Percentiles rank a stretch among this genome's conserved stretches.
phyloP scores from a whole-genome alignment of 37 sponge, comb jelly and placozoan species.

The Chondrosia reniformis region DNA sequence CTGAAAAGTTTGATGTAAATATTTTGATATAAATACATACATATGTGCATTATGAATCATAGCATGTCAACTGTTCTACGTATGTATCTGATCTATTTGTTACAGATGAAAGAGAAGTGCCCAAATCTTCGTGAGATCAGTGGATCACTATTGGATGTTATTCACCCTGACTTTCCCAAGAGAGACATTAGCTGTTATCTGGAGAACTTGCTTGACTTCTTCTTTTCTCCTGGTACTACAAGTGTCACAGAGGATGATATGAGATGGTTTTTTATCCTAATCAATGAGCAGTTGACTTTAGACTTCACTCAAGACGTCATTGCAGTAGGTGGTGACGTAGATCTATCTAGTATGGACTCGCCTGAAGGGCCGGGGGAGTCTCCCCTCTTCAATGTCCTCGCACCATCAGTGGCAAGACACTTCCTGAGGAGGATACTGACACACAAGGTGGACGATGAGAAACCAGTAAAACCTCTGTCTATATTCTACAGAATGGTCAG shows the following conservation, averaged over 20 bases:
- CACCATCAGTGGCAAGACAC: background rate
- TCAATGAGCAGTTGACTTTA: too few relatives aligned
- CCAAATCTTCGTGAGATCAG: too few relatives aligned
- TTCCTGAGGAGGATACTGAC: background rate
- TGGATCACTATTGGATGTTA: too few relatives aligned
- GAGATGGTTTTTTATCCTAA: conserved; percentile 47
- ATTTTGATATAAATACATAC: too few relatives aligned
- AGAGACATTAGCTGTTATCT: background rate
- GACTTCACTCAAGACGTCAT: too few relatives aligned
- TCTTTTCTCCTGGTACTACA: conserved; percentile 43
- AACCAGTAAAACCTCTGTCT: conserved; percentile 4
- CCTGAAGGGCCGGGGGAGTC: too few relatives aligned
- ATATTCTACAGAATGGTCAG: conserved; percentile 10
- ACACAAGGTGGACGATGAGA: background rate
- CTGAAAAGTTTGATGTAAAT: background rate
- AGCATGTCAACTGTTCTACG: background rate
- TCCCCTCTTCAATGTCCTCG: too few relatives aligned
- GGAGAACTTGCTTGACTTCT: conserved; percentile 6
- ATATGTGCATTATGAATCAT: too few relatives aligned
- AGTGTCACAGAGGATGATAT: conserved; percentile 27
- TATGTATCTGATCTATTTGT: too few relatives aligned
- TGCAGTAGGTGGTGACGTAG: too few relatives aligned
- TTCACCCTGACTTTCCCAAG: background rate
- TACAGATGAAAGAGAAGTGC: too few relatives aligned
- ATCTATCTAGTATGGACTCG: too few relatives aligned